A percentile compares a stretch with the other conserved stretches of the same genome.
phyloP scores from a whole-genome alignment of 2,797 vertebrate species.

The Chelonia mydas region DNA sequence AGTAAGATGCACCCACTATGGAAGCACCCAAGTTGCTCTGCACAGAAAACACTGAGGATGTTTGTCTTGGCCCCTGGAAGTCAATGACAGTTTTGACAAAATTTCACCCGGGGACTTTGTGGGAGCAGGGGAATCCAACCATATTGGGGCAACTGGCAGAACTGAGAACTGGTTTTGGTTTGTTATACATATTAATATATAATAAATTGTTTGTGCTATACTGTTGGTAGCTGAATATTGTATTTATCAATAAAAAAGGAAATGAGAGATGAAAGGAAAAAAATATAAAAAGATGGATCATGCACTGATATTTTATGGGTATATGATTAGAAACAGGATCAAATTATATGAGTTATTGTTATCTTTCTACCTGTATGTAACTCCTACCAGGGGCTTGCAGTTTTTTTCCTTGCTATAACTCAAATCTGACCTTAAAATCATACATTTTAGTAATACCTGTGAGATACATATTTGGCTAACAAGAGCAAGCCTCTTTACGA shows the following conservation, averaged over 20 bases:
- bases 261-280: background rate
- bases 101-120: background rate
- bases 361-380: background rate
- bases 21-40: background rate
- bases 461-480: background rate
- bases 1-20: background rate
- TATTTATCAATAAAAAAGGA: background rate
- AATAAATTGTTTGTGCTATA: accelerated
- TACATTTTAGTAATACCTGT: background rate
- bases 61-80: background rate
- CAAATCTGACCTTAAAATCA: background rate
- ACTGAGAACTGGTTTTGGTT: background rate
- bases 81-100: background rate
- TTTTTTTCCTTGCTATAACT: background rate
- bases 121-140: background rate
- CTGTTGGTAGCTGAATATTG: background rate
- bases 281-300: background rate
- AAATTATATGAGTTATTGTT: background rate
- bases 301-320: background rate
- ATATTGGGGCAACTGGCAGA: background rate
- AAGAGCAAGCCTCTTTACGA: background rate
- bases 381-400: background rate
- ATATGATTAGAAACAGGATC: background rate
- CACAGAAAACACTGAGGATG: background rate
- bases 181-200: background rate